Conservation (phyloP, 2,113 vertebrate species). For the Lutjanus erythropterus region DNA sequence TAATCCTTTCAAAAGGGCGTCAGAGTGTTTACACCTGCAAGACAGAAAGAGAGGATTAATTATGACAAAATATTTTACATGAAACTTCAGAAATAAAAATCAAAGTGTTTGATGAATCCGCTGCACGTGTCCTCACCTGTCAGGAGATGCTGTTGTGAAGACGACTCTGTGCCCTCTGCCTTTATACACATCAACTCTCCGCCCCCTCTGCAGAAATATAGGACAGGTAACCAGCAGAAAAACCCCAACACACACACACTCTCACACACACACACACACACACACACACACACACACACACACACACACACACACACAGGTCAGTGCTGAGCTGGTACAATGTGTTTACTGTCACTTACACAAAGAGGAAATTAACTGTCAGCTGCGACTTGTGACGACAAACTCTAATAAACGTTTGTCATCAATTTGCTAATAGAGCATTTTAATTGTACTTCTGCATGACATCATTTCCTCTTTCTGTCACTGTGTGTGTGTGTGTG, state of each 20-base stretch:
- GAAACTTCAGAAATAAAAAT: background rate
- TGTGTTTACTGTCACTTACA: slow-evolving; percentile 67
- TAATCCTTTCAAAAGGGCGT: background rate
- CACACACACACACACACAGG: slow-evolving; percentile 41
- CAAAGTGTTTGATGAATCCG: background rate
- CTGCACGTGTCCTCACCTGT: slow-evolving; percentile 55
- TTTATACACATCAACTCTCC: slow-evolving; percentile 70
- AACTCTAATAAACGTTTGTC: background rate
- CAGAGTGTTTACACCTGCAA: slow-evolving; percentile 39
- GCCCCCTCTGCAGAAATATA: slow-evolving; percentile 64
- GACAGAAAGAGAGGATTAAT: background rate
- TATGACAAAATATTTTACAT: background rate
- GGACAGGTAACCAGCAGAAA: slow-evolving; percentile 74
- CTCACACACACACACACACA: slow-evolving; percentile 33
- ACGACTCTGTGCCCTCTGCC: background rate
- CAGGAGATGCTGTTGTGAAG: slow-evolving; percentile 49
- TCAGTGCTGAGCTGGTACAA: slow-evolving; percentile 34
- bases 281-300: slow-evolving; percentile 30
- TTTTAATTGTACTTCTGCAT: slow-evolving; percentile 3
- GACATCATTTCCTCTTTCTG: slow-evolving; percentile 38
- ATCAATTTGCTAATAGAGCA: background rate
- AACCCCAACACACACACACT: slow-evolving; percentile 48
- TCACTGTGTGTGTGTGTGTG: background rate
- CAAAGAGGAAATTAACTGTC: slow-evolving; percentile 69
- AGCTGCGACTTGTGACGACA: slow-evolving; percentile 9